Evolutionary conservation across 2,113 vertebrate species (phyloP).

Genomic region (Cyphomyrus plagiostoma): DNA sequence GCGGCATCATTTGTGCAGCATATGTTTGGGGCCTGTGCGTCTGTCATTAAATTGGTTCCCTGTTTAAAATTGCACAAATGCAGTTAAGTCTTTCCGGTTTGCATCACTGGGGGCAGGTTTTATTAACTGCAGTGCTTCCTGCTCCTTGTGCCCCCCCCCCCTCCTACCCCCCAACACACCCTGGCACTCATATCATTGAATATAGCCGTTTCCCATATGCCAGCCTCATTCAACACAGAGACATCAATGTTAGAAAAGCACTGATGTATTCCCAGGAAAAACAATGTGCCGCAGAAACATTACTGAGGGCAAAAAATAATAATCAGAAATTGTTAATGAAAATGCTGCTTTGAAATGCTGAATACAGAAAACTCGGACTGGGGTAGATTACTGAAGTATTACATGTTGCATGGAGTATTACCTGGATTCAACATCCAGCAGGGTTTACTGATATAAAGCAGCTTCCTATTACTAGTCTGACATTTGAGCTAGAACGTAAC

Average conservation of each 20-base stretch:
- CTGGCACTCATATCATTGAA: background rate
- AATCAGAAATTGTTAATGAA: background rate
- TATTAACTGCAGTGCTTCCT: background rate
- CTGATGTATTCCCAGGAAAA: background rate
- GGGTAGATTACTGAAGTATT: background rate
- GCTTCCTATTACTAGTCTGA: background rate
- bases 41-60: background rate
- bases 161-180: background rate
- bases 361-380: background rate
- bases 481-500: background rate
- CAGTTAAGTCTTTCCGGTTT: background rate
- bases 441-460: background rate
- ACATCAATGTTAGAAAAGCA: background rate
- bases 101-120: background rate
- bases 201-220: background rate
- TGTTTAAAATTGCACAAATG: background rate
- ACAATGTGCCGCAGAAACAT: background rate
- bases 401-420: background rate
- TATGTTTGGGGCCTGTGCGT: background rate
- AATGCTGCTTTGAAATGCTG: background rate
- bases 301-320: background rate
- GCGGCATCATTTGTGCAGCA: background rate
- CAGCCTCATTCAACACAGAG: background rate
- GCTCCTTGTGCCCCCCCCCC: background rate
- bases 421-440: background rate